phyloP scores from a whole-genome alignment of 2,797 vertebrate genomes.

The Emys orbicularis region DNA sequence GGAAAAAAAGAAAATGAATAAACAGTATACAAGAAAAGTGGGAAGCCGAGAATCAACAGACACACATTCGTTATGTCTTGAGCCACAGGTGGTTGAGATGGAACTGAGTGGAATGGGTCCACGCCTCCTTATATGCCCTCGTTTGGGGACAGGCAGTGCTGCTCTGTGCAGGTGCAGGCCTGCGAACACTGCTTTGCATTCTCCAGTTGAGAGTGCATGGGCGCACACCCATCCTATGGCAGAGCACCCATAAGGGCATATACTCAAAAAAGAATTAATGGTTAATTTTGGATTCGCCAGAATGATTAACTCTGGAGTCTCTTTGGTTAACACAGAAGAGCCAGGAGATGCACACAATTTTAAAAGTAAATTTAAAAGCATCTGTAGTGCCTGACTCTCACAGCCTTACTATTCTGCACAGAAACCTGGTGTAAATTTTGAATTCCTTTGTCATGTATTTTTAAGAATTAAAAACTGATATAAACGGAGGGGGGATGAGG shows the following conservation, averaged over 20 bases:
- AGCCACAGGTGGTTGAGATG: too few species aligned
- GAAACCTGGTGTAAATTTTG: neutral
- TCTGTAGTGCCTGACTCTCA: neutral
- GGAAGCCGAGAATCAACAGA: too few species aligned
- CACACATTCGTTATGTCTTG: too few species aligned
- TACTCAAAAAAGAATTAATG: neutral
- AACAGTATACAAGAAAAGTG: too few species aligned
- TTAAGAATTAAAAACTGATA: neutral
- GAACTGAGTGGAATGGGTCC: too few species aligned
- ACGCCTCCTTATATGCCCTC: too few species aligned
- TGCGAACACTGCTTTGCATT: neutral
- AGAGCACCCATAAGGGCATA: neutral
- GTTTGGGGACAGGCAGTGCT: too few species aligned
- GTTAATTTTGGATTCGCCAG: neutral
- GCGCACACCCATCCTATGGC: neutral
- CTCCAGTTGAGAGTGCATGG: neutral
- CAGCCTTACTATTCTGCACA: neutral
- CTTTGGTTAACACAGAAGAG: neutral
- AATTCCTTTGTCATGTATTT: neutral
- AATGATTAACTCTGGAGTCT: neutral
- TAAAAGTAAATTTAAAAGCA: neutral
- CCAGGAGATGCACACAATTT: neutral
- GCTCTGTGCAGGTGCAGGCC: too few species aligned
- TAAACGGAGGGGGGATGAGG: neutral
- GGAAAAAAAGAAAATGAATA: too few species aligned